These are phyloP conservation scores for Notodonta dromedarius DNA, from an alignment of 2,888 invertebrate species.

Conservation along the genomic window DNA sequence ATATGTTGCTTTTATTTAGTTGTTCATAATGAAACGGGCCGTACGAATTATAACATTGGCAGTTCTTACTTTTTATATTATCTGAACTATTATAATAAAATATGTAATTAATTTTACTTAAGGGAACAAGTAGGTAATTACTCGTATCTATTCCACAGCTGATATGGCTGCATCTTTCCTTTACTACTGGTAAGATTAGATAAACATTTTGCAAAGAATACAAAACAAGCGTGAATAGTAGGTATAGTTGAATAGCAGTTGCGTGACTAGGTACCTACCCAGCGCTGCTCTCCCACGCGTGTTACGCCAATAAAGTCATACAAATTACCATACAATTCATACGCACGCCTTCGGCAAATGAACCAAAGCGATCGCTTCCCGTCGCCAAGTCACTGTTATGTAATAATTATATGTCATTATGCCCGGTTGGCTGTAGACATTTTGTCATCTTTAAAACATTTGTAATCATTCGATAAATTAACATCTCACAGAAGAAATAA, in stretches of 20 bases:
- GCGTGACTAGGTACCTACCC: slow-evolving; percentile 42
- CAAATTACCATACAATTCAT: slow-evolving; percentile 75
- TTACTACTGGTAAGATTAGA: not conserved
- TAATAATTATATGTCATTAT: slow-evolving; percentile 33
- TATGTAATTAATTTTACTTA: too few relatives aligned
- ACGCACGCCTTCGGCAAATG: slow-evolving; percentile 59
- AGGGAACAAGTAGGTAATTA: too few relatives aligned
- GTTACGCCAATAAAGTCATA: slow-evolving; percentile 61
- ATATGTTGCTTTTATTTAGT: too few relatives aligned
- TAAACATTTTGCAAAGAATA: slow-evolving; percentile 1
- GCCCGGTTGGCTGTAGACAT: not conserved
- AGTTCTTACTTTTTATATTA: too few relatives aligned
- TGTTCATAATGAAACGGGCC: too few relatives aligned
- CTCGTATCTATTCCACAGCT: too few relatives aligned
- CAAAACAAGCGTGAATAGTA: slow-evolving; percentile 1
- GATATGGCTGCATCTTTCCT: too few relatives aligned
- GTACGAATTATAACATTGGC: too few relatives aligned
- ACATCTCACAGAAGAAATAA: too few relatives aligned
- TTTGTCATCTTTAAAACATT: not conserved
- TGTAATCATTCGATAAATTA: too few relatives aligned
- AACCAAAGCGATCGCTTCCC: slow-evolving; percentile 68
- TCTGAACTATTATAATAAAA: too few relatives aligned
- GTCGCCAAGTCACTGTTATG: slow-evolving; percentile 39
- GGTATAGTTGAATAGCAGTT: slow-evolving; percentile 9
- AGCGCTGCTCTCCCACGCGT: slow-evolving; percentile 61